Evolutionary conservation across 2,888 invertebrate genomes (phyloP).

Genomic region (Eudemis profundana): DNA sequence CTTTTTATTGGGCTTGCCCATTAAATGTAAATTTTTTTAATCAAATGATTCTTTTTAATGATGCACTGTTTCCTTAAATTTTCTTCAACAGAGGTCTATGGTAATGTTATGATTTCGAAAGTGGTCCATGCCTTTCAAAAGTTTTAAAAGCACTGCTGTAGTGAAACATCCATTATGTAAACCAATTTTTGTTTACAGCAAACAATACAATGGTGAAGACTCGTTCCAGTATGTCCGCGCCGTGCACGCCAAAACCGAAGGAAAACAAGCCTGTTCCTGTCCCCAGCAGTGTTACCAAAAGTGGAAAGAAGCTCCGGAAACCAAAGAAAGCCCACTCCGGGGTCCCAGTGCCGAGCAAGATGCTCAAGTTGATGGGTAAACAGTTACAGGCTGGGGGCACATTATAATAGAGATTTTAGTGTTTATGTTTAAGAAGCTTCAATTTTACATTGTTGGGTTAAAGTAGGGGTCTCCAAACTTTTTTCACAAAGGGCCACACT

Average conservation of each 20-base stretch:
- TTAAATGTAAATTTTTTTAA: too few species aligned
- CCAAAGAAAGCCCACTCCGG: conserved; percentile 77
- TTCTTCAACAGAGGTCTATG: too few species aligned
- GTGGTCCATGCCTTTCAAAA: too few species aligned
- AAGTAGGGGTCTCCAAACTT: too few species aligned
- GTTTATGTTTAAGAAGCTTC: conserved; percentile 6
- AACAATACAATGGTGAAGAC: conserved; percentile 45
- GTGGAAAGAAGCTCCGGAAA: conserved; percentile 68
- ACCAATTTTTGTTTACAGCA: conserved; percentile 54
- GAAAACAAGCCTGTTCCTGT: conserved; percentile 59
- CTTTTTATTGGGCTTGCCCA: too few species aligned
- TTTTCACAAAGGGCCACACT: too few species aligned
- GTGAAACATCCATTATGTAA: conserved; percentile 1
- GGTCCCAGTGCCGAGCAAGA: conserved; percentile 76
- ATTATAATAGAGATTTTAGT: conserved; percentile 33
- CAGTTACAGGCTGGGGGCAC: conserved; percentile 56
- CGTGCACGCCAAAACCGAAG: conserved; percentile 66
- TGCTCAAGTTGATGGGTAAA: conserved; percentile 66
- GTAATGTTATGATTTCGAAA: too few species aligned
- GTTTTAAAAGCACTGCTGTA: too few species aligned
- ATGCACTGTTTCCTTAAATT: too few species aligned
- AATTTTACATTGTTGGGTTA: not conserved
- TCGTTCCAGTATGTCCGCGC: conserved; percentile 5
- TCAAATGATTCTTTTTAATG: too few species aligned
- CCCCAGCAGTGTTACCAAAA: conserved; percentile 64